phyloP scores from a whole-genome alignment of 2,113 vertebrate genomes.

The Puntigrus tetrazona region DNA sequence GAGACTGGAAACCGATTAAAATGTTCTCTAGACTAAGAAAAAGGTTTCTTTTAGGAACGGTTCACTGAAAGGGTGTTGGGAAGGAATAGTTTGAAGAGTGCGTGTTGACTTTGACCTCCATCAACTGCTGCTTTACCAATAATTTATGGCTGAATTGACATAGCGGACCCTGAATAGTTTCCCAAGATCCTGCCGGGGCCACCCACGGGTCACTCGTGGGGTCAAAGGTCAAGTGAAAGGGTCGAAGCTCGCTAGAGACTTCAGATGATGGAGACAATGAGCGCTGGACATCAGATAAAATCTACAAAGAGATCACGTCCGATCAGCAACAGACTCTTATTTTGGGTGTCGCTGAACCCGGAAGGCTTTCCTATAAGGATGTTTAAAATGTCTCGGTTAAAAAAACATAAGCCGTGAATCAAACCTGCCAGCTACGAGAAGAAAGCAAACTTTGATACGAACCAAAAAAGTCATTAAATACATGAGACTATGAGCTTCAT shows the following conservation, averaged over 20 bases:
- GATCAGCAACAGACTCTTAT: not conserved
- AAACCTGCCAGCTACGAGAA: not conserved
- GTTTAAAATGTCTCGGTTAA: not conserved
- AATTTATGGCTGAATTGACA: not conserved
- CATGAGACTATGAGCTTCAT: too few species aligned
- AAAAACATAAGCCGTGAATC: not conserved
- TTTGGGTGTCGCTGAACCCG: not conserved
- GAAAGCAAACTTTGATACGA: too few species aligned
- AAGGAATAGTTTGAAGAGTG: not conserved
- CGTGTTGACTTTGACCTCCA: not conserved
- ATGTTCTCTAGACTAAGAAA: too few species aligned
- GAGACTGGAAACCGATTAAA: too few species aligned
- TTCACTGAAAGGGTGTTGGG: too few species aligned
- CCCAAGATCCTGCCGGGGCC: slow-evolving; percentile 30
- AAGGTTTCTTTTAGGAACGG: not conserved
- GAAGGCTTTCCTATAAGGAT: not conserved
- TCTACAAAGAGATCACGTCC: not conserved
- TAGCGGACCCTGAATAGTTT: not conserved
- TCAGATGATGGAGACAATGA: not conserved
- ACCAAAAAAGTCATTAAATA: too few species aligned
- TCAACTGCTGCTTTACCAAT: not conserved
- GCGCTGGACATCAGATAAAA: not conserved
- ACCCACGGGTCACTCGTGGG: slow-evolving; percentile 18
- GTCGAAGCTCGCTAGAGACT: slow-evolving; percentile 8
- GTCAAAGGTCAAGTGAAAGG: slow-evolving; percentile 38